These are phyloP conservation scores for Mesaphorura yosii DNA, from an alignment of 1,140 invertebrate genomes.

Conservation along the genomic window DNA sequence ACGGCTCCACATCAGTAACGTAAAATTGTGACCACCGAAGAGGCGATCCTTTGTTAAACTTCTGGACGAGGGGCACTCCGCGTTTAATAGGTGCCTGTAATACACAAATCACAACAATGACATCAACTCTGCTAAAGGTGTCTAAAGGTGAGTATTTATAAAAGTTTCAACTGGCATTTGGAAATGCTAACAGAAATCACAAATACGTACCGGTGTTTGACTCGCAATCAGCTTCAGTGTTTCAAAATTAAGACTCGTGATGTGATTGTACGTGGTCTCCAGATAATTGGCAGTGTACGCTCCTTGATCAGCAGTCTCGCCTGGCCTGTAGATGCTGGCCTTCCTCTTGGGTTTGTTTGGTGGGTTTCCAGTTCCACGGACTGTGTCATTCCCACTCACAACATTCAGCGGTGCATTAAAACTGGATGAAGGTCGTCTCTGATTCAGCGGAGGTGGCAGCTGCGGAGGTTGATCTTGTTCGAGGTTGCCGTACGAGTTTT, in stretches of 20 bases:
- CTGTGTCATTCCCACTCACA: neutral
- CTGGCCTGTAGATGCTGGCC: conserved; percentile 18
- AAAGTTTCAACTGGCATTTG: neutral
- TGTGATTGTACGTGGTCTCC: conserved; percentile 23
- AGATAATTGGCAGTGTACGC: conserved; percentile 13
- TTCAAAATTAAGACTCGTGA: conserved; percentile 28
- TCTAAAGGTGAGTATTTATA: neutral
- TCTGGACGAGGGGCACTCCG: conserved; percentile 5
- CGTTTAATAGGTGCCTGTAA: conserved; percentile 18
- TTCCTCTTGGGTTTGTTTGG: conserved; percentile 29
- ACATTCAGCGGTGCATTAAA: neutral
- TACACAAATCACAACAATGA: neutral
- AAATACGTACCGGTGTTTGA: conserved; percentile 23
- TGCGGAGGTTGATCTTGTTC: too few species aligned
- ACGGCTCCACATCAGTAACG: conserved; percentile 14
- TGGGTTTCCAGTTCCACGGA: too few species aligned
- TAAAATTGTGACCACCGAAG: conserved; percentile 27
- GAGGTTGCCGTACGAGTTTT: too few species aligned
- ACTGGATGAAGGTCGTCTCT: too few species aligned
- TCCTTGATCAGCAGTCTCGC: conserved; percentile 6
- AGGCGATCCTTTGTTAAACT: conserved; percentile 1
- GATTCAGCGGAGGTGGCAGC: too few species aligned
- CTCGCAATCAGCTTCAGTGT: conserved; percentile 29
- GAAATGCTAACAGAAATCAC: neutral
- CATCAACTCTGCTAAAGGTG: too few species aligned